These are phyloP conservation scores for Scophthalmus maximus DNA, from an alignment of 2,113 vertebrate species.

Conservation along the genomic window DNA sequence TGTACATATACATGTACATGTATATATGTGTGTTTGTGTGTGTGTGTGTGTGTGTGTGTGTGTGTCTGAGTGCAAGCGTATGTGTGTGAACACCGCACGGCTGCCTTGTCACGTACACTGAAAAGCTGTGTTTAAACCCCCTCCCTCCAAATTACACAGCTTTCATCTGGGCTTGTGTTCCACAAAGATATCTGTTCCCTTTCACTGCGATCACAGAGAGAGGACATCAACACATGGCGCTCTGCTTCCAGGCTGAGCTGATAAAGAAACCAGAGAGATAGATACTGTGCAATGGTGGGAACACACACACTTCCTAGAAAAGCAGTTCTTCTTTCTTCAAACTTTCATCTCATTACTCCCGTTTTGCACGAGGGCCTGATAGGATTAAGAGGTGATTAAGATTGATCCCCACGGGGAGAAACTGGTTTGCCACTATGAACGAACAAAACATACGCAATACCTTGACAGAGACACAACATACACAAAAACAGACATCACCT, in stretches of 20 bases:
- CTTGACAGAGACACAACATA: no score
- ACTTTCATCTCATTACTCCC: no score
- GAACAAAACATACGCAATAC: no score
- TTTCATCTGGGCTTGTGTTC: slow-evolving; percentile 58
- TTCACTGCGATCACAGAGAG: slow-evolving; percentile 30
- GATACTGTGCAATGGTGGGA: no score
- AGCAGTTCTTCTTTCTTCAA: no score
- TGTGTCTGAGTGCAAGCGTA: not conserved
- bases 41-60: not conserved
- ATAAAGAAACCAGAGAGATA: slow-evolving; percentile 15
- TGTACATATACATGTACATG: not conserved
- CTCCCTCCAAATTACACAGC: slow-evolving; percentile 67
- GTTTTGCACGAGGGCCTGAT: no score
- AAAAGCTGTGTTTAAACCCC: slow-evolving; percentile 26
- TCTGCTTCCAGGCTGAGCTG: slow-evolving; percentile 4
- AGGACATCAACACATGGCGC: slow-evolving; percentile 17
- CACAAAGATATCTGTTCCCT: slow-evolving; percentile 48
- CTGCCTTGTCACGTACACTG: slow-evolving; percentile 27
- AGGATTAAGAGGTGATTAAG: no score
- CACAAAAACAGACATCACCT: no score
- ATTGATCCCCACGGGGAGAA: no score
- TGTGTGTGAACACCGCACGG: slow-evolving; percentile 7
- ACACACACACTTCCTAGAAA: no score
- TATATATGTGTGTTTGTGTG: not conserved
- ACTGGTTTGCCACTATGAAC: no score